Evolutionary conservation across 2,797 vertebrate species (phyloP), one percentile per base, ranked within the genome.

Genomic region (Danio jaintianensis): DNA sequence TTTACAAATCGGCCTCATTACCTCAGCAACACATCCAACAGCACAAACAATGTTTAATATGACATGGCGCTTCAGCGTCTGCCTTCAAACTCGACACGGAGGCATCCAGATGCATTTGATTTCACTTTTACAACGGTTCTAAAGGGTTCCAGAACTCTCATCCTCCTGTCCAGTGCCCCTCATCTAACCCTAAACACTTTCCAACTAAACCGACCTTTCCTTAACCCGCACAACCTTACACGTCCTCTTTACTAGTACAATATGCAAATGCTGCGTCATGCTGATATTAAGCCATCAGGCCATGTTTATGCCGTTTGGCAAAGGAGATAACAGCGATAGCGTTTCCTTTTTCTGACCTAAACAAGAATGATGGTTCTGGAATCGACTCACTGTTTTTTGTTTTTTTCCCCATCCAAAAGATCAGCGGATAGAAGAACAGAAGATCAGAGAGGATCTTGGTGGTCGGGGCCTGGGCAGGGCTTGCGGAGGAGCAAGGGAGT

Each of bases 1-100:
- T 84, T 84, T 86, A 86, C 82, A 82, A 77, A 83, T 80, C 64
- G 9, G 40, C 63, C 71, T 75, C 73, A 81, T 84, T 81, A 86
- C 77, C 79, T 80, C 85, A 80, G 74, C 48, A 79, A 80, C 62
- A 43, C 40, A 43, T 78, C 75, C 67, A 75, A 80, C 36, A 47
- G 64, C 63, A 48, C 75, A 69, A 85, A 73, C 43, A 78, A 75
- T 58, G 70, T 85, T 79, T 75, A 81, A 80, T 80, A 73, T 64
- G 63, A 78, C 82, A 81, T 43, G 43, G 38, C 79, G 56, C 62
- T 69, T 69, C 47, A 71, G 77, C 40, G 7, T 79, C 55, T 4
- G 4, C 66, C 75, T 56, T 78, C 43, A 74, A 18, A 22, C 43
- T 36, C 75, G 68, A 86, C 71, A 69, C 63, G 64, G 56, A 71